Evolutionary conservation across 2,113 vertebrate species (phyloP).

Genomic region (Burhinus bistriatus): DNA sequence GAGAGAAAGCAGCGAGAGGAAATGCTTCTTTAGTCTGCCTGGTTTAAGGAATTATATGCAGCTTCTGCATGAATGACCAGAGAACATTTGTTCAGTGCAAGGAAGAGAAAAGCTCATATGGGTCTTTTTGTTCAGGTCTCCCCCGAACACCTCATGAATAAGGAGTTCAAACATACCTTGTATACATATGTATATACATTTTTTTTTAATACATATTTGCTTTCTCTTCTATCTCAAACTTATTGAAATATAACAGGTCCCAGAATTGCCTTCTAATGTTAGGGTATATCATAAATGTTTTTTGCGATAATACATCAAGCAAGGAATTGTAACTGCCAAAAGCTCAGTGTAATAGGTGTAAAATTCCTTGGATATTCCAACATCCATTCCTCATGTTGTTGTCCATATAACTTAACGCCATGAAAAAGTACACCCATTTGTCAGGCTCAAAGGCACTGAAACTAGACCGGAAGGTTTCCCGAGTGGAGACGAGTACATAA

Average conservation of each 20-base stretch:
- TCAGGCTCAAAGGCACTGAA: not conserved
- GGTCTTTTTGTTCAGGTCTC: not conserved
- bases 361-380: not conserved
- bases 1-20: not conserved
- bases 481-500: not conserved
- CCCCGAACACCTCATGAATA: not conserved
- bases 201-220: not conserved
- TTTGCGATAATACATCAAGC: not conserved
- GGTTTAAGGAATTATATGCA: not conserved
- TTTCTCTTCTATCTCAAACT: not conserved
- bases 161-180: not conserved
- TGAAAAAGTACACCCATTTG: not conserved
- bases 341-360: not conserved
- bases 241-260: not conserved
- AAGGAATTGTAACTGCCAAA: not conserved
- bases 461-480: not conserved
- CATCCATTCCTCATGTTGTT: not conserved
- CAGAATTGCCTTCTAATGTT: not conserved
- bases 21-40: not conserved
- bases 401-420: not conserved
- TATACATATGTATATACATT: accelerated
- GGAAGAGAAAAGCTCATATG: not conserved
- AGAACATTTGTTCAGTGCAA: not conserved
- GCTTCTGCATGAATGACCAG: not conserved
- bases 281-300: not conserved